phyloP scores from a whole-genome alignment of 2,113 vertebrate genomes.

The Etheostoma cragini region DNA sequence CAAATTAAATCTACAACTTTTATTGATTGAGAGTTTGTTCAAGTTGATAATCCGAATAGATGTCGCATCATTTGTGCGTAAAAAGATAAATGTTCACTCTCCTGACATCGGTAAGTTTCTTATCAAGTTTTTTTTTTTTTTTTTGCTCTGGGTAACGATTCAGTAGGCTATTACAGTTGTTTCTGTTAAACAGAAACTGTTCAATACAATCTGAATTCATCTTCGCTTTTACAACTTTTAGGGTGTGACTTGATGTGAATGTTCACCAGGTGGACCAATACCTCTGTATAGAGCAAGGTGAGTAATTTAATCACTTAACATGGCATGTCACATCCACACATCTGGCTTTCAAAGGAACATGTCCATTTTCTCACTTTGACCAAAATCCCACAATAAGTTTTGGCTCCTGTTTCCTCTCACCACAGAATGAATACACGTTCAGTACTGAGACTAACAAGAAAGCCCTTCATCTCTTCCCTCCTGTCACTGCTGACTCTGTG shows the following conservation, averaged over 20 bases:
- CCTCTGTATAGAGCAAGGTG: slow-evolving; percentile 22
- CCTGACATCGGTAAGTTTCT: slow-evolving; percentile 7
- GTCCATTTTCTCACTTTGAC: neutral
- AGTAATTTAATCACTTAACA: neutral
- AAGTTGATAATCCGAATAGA: neutral
- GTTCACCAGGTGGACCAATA: neutral
- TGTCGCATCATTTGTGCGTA: slow-evolving; percentile 4
- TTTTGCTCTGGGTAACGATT: neutral
- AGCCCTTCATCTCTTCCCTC: slow-evolving; percentile 41
- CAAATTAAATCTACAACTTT: accelerated
- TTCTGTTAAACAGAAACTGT: too few relatives aligned
- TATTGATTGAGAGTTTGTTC: neutral
- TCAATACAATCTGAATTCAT: accelerated
- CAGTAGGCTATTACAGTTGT: too few relatives aligned
- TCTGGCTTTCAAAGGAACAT: too few relatives aligned
- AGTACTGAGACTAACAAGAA: slow-evolving; percentile 66
- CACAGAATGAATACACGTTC: slow-evolving; percentile 87
- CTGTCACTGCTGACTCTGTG: slow-evolving; percentile 54
- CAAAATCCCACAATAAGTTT: accelerated
- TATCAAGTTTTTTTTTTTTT: neutral
- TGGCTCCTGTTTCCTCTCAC: slow-evolving; percentile 1
- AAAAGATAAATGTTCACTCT: neutral
- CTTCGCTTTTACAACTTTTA: neutral
- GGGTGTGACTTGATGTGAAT: neutral
- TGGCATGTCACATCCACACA: neutral